Evolutionary conservation across 2,113 vertebrate genomes (phyloP).

Genomic region (Fulica atra): DNA sequence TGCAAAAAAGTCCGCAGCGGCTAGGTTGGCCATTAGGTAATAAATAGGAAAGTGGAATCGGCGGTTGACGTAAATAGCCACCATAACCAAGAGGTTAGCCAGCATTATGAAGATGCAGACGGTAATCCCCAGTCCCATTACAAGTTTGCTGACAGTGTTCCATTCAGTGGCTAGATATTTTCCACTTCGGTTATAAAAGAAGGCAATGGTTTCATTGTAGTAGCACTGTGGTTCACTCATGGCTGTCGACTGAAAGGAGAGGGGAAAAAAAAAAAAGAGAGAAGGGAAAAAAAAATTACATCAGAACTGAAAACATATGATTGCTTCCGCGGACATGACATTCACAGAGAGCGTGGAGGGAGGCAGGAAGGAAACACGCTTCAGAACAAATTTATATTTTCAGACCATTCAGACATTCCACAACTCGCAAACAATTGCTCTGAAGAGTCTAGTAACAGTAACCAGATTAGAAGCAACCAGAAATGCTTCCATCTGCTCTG

Average conservation of each 20-base stretch:
- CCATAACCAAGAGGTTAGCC: conserved; percentile 97
- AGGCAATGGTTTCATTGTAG: conserved; percentile 98
- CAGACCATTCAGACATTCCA: conserved; percentile 10
- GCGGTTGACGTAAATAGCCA: conserved; percentile 97
- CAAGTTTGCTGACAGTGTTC: conserved; percentile 94
- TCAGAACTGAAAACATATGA: conserved; percentile 58
- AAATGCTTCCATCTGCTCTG: background rate
- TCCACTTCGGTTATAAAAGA: conserved; percentile 97
- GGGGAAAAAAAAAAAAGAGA: no score
- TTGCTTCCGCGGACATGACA: background rate
- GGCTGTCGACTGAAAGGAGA: conserved; percentile 74
- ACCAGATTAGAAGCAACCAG: conserved; percentile 55
- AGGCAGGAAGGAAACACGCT: background rate
- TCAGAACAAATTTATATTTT: conserved; percentile 15
- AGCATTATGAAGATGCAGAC: conserved; percentile 99
- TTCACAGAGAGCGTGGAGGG: background rate
- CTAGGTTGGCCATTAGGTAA: conserved; percentile 99
- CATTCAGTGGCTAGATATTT: conserved; percentile 93
- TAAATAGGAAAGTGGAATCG: conserved; percentile 99
- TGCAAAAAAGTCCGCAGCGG: conserved; percentile 98
- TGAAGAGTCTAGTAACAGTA: conserved; percentile 16
- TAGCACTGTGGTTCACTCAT: conserved; percentile 91
- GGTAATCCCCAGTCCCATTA: conserved; percentile 98
- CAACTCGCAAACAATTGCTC: conserved; percentile 19
- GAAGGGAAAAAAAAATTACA: background rate